Evolutionary conservation across 2,113 vertebrate genomes (phyloP), one percentile per base, ranked within the genome.

Genomic region (Onychostoma macrolepis): DNA sequence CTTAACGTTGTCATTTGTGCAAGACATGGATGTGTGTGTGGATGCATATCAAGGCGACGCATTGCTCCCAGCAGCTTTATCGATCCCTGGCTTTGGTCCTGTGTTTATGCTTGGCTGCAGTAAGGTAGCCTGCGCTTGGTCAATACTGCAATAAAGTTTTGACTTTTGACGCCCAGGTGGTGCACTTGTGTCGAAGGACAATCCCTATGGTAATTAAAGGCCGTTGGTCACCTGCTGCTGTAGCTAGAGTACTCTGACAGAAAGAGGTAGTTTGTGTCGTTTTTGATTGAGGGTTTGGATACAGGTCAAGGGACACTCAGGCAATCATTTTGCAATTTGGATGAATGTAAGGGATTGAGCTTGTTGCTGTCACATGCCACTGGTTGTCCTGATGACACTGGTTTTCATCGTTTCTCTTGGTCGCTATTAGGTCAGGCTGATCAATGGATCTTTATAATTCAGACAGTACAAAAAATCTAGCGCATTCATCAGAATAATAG

Each of bases 401-500:
- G 50, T 12, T 56, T 48, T 69, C 4, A 30, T 33, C 2, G 2
- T 58, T 17, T 69, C 26, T 21, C 21, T 38, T 56, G 76, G 43
- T 58, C 19, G 26, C 84, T 69, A 17, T 41, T 21, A 26, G 28
- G 75, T n/a, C 45, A 53, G 11, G 30, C 6, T 53, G 41, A 19
- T 36, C 21, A 56, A 19, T 19, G 33, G 15, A 53, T 28, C 21
- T 79, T 48, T 15, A 81, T 65, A 65, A 41, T 81, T 65, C n/a
- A 65, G 41, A 43, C 13, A 63, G 53, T 75, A 61, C 56, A 63
- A 21, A 21, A 53, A 38, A 80, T 21, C 61, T 56, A 87, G 87
- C 36, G 79, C 80, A 83, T 74, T 63, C 45, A 69, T 88, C 56
- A 19, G 79, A 92, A 94, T 90, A 92, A 92, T 89, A 58, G 86